Evolutionary conservation across 2,797 vertebrate species (phyloP).

Genomic region (Rousettus madagascariensis): DNA sequence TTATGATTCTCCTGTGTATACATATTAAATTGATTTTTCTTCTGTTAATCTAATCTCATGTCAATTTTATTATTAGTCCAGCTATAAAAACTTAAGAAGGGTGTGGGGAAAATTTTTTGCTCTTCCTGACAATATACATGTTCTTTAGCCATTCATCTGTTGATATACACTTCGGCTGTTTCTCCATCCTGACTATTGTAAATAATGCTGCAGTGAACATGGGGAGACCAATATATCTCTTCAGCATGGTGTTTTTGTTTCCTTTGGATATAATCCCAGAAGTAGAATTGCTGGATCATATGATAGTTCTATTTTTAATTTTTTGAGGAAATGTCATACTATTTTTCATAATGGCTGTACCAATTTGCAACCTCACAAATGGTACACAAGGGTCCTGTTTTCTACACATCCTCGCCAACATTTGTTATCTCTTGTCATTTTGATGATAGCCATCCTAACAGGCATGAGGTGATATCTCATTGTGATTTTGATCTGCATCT

Average conservation of each 20-base stretch:
- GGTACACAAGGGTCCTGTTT: background rate
- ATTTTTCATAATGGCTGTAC: background rate
- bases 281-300: background rate
- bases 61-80: background rate
- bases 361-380: background rate
- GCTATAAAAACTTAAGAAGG: background rate
- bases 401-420: background rate
- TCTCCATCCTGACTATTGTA: background rate
- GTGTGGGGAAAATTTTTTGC: background rate
- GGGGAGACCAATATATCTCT: background rate
- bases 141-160: background rate
- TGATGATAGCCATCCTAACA: background rate
- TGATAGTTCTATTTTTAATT: background rate
- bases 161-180: background rate
- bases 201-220: background rate
- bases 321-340: background rate
- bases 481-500: background rate
- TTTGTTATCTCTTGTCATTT: background rate
- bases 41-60: background rate
- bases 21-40: background rate
- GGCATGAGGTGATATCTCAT: background rate
- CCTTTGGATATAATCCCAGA: background rate
- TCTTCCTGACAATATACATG: background rate
- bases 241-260: background rate
- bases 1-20: background rate